phyloP scores from a whole-genome alignment of 1,140 invertebrate species.

The Berghia stephanieae region DNA sequence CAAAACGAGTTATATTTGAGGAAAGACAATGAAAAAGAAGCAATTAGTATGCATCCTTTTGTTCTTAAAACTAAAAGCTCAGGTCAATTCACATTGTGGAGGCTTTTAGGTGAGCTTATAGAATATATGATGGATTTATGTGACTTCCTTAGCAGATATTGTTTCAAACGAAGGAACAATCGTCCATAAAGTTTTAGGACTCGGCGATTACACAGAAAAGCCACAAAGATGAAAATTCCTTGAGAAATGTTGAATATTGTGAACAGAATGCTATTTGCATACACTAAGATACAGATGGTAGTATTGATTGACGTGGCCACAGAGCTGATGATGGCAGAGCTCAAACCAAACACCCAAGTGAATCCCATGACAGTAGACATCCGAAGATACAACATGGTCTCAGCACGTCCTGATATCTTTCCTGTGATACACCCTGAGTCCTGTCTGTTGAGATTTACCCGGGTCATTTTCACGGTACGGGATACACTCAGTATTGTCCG shows the following conservation, averaged over 20 bases:
- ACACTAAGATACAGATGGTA: constrained; percentile 46
- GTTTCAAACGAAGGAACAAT: constrained; percentile 16
- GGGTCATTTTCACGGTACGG: constrained; percentile 58
- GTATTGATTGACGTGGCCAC: constrained; percentile 39
- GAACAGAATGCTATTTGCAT: constrained; percentile 56
- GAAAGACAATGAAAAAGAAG: too few species aligned
- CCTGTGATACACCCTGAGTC: constrained; percentile 37
- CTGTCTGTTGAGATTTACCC: constrained; percentile 41
- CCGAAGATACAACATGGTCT: constrained; percentile 72
- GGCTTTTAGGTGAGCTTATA: too few species aligned
- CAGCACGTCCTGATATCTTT: constrained; percentile 53
- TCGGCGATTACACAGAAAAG: constrained; percentile 59
- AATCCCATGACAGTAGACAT: constrained; percentile 69
- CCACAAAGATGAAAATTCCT: constrained; percentile 63
- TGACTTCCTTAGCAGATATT: neutral
- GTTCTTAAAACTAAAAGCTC: too few species aligned
- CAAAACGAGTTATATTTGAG: too few species aligned
- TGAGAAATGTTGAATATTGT: constrained; percentile 60
- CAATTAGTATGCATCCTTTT: too few species aligned
- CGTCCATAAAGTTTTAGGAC: constrained; percentile 49
- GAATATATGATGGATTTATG: too few species aligned
- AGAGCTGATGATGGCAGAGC: constrained; percentile 56
- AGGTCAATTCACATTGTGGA: too few species aligned
- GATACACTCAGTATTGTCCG: constrained; percentile 69
- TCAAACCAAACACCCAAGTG: constrained; percentile 67